Evolutionary conservation across 2,888 invertebrate genomes (phyloP), one percentile per base, ranked within the genome.

Genomic region (Thysanoteuthis rhombus): DNA sequence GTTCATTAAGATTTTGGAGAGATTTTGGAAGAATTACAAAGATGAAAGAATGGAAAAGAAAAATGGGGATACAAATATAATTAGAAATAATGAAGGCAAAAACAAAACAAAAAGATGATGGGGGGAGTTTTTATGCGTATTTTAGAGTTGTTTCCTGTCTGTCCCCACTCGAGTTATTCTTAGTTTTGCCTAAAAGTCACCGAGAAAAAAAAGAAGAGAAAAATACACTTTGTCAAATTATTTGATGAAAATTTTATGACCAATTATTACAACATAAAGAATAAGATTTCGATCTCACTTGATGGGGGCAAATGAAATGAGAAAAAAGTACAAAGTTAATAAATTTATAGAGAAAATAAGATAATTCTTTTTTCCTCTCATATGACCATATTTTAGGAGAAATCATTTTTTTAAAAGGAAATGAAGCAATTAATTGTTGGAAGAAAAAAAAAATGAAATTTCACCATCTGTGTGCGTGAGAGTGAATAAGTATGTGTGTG

Each of bases 171-270:
- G 25, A 6, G 22, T 52, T 25, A 52, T 52, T 52, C 25, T 52
- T 52, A 52, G 52, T 52, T 52, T 25, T 52, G 25, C 52, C 22
- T 52, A 12, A n/a, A 58, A 28, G 58, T 28, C 28, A 25, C 6
- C 58, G 28, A 58, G 12, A 75, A n/a, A 75, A 75, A 2, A 75
- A 75, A 75, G 10, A 75, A 75, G 10, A 75, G n/a, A 1, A n/a
- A 8, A n/a, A 75, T 75, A n/a, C n/a, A 75, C 16, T 75, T n/a
- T 75, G n/a, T 75, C 75, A n/a, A 75, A 75, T 75, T n/a, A 75
- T 75, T 75, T 75, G 75, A 75, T 75, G 75, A 75, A 75, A 75
- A 75, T 75, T 75, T 75, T 75, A 75, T n/a, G 75, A 75, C 75
- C 75, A 75, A 75, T 75, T 75, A 75, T n/a, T 75, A 12, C 75